A percentile compares a stretch with the other conserved stretches of the same genome.
phyloP scores from a whole-genome alignment of 2,113 vertebrate species.

The Neotoma lepida region DNA sequence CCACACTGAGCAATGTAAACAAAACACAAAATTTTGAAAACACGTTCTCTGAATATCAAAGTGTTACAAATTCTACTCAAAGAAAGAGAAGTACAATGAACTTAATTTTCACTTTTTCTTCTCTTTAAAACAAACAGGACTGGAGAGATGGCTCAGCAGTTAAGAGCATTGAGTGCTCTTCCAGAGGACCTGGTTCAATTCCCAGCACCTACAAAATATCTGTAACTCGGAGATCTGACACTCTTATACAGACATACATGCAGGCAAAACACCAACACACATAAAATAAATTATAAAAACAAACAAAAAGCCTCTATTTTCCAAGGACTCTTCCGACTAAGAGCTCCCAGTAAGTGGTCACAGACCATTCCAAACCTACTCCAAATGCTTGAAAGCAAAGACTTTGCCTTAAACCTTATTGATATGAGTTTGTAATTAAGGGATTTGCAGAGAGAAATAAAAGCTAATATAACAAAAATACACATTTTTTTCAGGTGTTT shows the following conservation, averaged over 20 bases:
- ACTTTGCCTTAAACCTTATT: neutral
- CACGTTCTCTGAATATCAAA: constrained; percentile 36
- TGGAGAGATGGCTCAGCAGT: neutral
- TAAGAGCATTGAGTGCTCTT: neutral
- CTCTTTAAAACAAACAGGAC: neutral
- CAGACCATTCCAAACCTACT: neutral
- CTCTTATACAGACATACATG: neutral
- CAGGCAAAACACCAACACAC: neutral
- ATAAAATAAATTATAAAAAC: neutral
- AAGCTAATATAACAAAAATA: constrained; percentile 3
- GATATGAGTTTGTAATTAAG: neutral
- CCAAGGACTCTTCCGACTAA: neutral
- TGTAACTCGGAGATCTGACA: neutral
- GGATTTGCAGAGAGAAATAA: constrained; percentile 20
- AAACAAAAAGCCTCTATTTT: neutral
- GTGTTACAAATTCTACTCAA: neutral
- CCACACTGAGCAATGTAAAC: neutral
- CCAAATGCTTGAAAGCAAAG: constrained; percentile 3
- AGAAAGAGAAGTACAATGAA: neutral
- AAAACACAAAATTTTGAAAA: neutral
- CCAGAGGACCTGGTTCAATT: neutral
- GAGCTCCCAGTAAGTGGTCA: neutral
- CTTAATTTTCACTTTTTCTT: constrained; percentile 15
- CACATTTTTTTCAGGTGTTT: constrained; percentile 36
- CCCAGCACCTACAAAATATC: neutral